Evolutionary conservation across 2,797 vertebrate species (phyloP).

Genomic region (Myiotriccus ornatus): DNA sequence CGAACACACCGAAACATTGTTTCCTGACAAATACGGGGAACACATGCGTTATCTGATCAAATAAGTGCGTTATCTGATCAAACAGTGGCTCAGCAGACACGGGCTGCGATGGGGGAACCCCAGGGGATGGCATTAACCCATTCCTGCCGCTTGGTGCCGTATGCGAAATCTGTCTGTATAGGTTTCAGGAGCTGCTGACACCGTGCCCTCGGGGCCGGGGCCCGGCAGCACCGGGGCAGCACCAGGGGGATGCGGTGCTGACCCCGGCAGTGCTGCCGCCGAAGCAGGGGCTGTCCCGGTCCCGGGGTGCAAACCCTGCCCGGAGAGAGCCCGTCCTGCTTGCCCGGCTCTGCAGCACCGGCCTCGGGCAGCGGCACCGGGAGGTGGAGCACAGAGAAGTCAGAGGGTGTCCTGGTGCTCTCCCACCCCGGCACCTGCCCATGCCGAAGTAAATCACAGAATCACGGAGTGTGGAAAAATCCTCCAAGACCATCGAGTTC

Average conservation of each 20-base stretch:
- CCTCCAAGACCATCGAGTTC: neutral
- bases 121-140: fast-evolving
- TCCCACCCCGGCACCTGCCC: neutral
- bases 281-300: neutral
- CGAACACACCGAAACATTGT: fast-evolving
- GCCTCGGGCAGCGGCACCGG: neutral
- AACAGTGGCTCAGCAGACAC: neutral
- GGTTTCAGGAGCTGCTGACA: neutral
- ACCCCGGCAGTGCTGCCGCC: neutral
- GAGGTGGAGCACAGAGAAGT: fast-evolving
- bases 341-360: neutral
- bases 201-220: fast-evolving
- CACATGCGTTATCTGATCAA: neutral
- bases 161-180: fast-evolving
- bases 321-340: neutral
- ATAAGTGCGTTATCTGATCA: neutral
- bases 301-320: neutral
- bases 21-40: neutral
- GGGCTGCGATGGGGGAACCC: fast-evolving
- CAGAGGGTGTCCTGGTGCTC: neutral
- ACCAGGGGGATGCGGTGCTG: fast-evolving
- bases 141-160: fast-evolving
- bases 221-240: neutral
- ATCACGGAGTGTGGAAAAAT: neutral
- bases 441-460: fast-evolving